A percentile compares a stretch with the other conserved stretches of the same genome.
Evolutionary conservation across 2,888 invertebrate species (phyloP).

Genomic region (Pseudococcus longispinus): DNA sequence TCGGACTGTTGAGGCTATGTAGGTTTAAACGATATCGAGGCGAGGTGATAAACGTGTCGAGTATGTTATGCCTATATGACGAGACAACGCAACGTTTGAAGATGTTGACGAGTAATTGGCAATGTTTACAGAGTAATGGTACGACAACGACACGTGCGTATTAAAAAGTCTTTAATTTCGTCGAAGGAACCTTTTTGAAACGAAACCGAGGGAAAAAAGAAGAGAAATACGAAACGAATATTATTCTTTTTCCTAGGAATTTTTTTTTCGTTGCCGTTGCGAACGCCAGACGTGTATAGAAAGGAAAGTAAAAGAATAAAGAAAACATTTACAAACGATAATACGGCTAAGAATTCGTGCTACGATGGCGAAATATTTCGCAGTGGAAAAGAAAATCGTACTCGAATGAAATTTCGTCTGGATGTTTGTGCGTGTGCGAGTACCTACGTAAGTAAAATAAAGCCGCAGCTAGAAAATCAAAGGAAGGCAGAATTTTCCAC

Average conservation of each 20-base stretch:
- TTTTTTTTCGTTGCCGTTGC: neutral
- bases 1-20: neutral
- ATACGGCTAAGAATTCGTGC: neutral
- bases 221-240: neutral
- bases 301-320: neutral
- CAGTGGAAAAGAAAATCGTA: neutral
- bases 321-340: conserved; percentile 22
- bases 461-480: neutral
- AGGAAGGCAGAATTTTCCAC: neutral
- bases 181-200: neutral
- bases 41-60: neutral
- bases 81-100: neutral
- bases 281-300: neutral
- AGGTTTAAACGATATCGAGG: neutral
- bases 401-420: neutral
- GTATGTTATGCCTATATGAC: neutral
- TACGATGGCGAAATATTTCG: neutral
- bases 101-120: neutral
- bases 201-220: neutral
- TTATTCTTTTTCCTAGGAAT: neutral
- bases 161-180: conserved; percentile 4
- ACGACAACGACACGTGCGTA: neutral
- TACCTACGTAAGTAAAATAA: neutral
- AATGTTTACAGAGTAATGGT: neutral
- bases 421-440: neutral